Conservation (phyloP, 2,888 invertebrate species). For the Gibbula magus region DNA sequence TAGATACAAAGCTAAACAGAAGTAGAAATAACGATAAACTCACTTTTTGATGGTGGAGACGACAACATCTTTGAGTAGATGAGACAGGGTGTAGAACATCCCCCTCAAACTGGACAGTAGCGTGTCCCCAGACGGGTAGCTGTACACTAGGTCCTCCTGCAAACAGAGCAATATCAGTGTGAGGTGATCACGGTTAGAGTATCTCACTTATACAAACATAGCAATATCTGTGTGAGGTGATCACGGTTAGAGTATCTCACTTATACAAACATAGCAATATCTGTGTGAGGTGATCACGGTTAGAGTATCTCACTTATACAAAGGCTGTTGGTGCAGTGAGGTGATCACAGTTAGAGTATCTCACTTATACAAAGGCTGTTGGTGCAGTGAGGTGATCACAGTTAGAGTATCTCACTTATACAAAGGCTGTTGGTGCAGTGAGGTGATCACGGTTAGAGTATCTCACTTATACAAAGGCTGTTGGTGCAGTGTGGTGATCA, state of each 20-base stretch:
- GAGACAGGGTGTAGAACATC: constrained; percentile 88
- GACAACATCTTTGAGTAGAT: constrained; percentile 82
- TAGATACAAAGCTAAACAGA: no score
- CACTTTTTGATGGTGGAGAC: constrained; percentile 56
- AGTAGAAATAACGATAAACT: constrained; percentile 10
- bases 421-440: no score
- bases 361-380: no score
- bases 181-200: background rate
- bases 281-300: background rate
- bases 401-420: no score
- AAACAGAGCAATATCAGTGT: constrained; percentile 24
- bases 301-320: constrained; percentile 51
- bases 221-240: background rate
- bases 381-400: no score
- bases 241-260: background rate
- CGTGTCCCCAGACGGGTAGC: constrained; percentile 55
- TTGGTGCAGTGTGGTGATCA: no score
- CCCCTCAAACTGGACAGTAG: constrained; percentile 78
- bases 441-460: no score
- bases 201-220: constrained; percentile 55
- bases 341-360: background rate
- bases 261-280: constrained; percentile 52
- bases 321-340: background rate
- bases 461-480: no score
- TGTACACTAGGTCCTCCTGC: constrained; percentile 67